Conservation (phyloP, 2,888 invertebrate species). For the Platypus cylindrus region DNA sequence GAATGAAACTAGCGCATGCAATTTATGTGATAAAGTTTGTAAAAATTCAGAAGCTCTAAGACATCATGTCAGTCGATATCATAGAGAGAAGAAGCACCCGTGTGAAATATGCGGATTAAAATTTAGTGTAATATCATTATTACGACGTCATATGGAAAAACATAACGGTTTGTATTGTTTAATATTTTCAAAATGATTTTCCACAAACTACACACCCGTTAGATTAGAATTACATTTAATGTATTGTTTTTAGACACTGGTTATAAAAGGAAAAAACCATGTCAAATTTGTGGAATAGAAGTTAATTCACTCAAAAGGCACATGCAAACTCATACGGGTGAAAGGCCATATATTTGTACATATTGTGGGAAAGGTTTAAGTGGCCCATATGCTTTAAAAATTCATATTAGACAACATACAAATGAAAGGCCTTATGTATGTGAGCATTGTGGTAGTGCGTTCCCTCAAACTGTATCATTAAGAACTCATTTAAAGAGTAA, state of each 20-base stretch:
- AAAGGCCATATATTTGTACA: slow-evolving; percentile 22
- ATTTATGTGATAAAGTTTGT: slow-evolving; percentile 23
- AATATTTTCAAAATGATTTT: slow-evolving; percentile 21
- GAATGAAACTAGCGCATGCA: slow-evolving; percentile 23
- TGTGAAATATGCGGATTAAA: slow-evolving; percentile 27
- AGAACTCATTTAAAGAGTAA: slow-evolving; percentile 25
- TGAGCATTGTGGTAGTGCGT: slow-evolving; percentile 16
- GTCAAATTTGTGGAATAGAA: slow-evolving; percentile 25
- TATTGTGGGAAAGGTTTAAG: slow-evolving; percentile 25
- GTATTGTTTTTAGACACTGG: slow-evolving; percentile 25
- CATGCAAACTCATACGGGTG: slow-evolving; percentile 26
- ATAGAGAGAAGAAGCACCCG: slow-evolving; percentile 21
- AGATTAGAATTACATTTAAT: too few relatives aligned
- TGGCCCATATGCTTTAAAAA: slow-evolving; percentile 25
- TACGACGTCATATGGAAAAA: slow-evolving; percentile 23
- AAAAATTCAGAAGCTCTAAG: slow-evolving; percentile 28
- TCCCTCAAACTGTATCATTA: slow-evolving; percentile 26
- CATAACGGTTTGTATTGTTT: slow-evolving; percentile 24
- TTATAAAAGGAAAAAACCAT: slow-evolving; percentile 22
- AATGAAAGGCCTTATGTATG: slow-evolving; percentile 27
- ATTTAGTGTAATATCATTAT: slow-evolving; percentile 24
- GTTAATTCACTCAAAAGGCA: slow-evolving; percentile 24
- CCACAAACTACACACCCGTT: too few relatives aligned
- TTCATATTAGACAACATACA: slow-evolving; percentile 24
- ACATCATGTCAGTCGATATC: slow-evolving; percentile 23